Conservation (phyloP, 2,888 invertebrate species). For the Idaea aversata region DNA sequence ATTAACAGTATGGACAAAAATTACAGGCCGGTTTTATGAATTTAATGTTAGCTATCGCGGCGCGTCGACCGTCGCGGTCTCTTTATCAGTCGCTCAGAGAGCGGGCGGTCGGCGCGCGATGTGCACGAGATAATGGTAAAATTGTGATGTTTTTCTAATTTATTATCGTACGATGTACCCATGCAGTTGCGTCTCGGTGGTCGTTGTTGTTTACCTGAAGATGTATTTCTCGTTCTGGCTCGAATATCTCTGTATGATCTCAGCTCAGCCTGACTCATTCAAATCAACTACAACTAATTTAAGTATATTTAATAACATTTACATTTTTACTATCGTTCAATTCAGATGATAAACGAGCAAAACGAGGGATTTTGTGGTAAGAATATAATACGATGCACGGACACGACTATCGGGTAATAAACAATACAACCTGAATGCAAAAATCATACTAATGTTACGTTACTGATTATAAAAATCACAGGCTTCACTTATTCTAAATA, state of each 20-base stretch:
- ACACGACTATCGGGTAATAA: conserved; percentile 32
- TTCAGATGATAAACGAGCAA: conserved; percentile 20
- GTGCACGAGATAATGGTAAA: conserved; percentile 72
- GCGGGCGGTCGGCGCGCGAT: conserved; percentile 51
- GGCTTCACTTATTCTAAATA: conserved; percentile 76
- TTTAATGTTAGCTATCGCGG: conserved; percentile 54
- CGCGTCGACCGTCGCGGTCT: conserved; percentile 65
- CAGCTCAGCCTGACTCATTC: conserved; percentile 13
- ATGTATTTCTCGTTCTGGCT: conserved; percentile 30
- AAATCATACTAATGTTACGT: conserved; percentile 57
- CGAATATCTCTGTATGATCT: conserved; percentile 32
- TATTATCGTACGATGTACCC: conserved; percentile 35
- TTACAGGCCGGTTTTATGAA: conserved; percentile 63
- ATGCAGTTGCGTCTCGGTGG: conserved; percentile 31
- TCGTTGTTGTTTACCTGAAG: conserved; percentile 19
- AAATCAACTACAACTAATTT: conserved; percentile 17
- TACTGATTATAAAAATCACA: conserved; percentile 66
- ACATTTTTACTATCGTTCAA: conserved; percentile 19
- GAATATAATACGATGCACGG: conserved; percentile 29
- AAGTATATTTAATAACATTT: conserved; percentile 21
- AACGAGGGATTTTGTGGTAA: conserved; percentile 18
- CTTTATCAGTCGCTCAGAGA: conserved; percentile 68
- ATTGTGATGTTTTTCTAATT: conserved; percentile 77
- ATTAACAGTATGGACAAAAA: conserved; percentile 74
- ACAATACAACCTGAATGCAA: conserved; percentile 52